Conservation (phyloP, 1,140 invertebrate genomes). For the Drosophila navojoa region DNA sequence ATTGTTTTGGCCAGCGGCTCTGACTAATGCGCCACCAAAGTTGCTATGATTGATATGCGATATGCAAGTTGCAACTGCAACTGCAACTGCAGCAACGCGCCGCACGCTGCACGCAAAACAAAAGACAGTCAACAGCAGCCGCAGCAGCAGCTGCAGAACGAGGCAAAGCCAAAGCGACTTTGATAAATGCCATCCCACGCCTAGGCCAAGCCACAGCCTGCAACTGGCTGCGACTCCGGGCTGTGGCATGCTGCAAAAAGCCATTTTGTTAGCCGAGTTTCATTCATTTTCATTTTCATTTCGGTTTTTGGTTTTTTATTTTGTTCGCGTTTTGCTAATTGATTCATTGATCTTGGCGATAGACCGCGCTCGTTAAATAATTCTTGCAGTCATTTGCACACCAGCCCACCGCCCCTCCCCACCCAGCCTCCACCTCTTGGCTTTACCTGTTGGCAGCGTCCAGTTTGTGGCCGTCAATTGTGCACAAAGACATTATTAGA, state of each 20-base stretch:
- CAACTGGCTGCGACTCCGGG: background rate
- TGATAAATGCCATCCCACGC: constrained; percentile 82
- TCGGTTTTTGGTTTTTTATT: constrained; percentile 41
- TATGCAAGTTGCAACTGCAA: constrained; percentile 28
- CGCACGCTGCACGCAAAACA: constrained; percentile 39
- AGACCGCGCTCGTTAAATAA: constrained; percentile 72
- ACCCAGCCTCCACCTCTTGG: background rate
- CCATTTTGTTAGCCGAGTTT: constrained; percentile 38
- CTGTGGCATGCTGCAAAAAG: constrained; percentile 12
- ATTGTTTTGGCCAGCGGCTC: constrained; percentile 71
- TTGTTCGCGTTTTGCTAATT: constrained; percentile 51
- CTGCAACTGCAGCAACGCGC: background rate
- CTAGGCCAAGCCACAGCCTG: constrained; percentile 33
- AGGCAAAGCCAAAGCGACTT: constrained; percentile 53
- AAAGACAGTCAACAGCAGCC: constrained; percentile 9
- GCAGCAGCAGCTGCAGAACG: constrained; percentile 13
- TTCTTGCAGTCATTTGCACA: constrained; percentile 76
- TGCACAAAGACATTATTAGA: constrained; percentile 81
- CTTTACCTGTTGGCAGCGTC: constrained; percentile 16
- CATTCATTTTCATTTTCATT: constrained; percentile 77
- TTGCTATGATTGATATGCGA: constrained; percentile 70
- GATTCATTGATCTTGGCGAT: constrained; percentile 82
- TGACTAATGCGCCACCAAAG: constrained; percentile 79
- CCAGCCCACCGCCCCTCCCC: constrained; percentile 11
- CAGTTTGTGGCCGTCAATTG: constrained; percentile 73